These are phyloP conservation scores for Zonitis immaculata DNA, from an alignment of 2,888 invertebrate species.

Conservation along the genomic window DNA sequence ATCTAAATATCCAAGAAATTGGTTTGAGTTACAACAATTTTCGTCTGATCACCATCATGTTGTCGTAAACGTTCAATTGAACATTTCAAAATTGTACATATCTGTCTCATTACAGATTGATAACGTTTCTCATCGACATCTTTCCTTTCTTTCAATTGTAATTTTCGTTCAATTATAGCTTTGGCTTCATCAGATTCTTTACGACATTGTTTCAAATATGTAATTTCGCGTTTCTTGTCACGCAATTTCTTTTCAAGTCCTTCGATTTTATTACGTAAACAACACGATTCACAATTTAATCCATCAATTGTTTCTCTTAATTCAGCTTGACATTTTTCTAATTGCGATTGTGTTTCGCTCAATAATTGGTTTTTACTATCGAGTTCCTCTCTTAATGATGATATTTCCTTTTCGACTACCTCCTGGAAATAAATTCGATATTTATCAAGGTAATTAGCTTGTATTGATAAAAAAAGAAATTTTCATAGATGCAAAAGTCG, in stretches of 20 bases:
- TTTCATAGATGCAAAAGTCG: no score
- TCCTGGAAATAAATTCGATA: no score
- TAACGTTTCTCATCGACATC: not conserved
- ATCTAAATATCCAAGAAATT: no score
- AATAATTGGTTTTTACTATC: constrained; percentile 41
- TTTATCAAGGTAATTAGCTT: no score
- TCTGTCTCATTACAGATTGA: not conserved
- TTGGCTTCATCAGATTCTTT: not conserved
- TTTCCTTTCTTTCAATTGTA: no score
- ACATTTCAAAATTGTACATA: not conserved
- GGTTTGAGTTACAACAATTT: not conserved
- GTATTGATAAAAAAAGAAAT: constrained; percentile 1
- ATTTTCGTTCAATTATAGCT: not conserved
- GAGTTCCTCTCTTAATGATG: constrained; percentile 38
- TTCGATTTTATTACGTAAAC: constrained; percentile 34
- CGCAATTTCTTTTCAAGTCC: constrained; percentile 17
- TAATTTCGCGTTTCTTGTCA: not conserved
- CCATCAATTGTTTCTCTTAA: constrained; percentile 38
- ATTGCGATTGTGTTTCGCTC: constrained; percentile 38
- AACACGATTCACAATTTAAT: constrained; percentile 35
- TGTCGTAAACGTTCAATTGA: not conserved
- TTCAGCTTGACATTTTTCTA: constrained; percentile 38
- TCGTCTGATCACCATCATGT: not conserved
- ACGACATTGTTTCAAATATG: not conserved
- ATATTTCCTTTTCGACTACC: constrained; percentile 37